phyloP scores from a whole-genome alignment of 1,140 invertebrate species.

The Adelges cooleyi region DNA sequence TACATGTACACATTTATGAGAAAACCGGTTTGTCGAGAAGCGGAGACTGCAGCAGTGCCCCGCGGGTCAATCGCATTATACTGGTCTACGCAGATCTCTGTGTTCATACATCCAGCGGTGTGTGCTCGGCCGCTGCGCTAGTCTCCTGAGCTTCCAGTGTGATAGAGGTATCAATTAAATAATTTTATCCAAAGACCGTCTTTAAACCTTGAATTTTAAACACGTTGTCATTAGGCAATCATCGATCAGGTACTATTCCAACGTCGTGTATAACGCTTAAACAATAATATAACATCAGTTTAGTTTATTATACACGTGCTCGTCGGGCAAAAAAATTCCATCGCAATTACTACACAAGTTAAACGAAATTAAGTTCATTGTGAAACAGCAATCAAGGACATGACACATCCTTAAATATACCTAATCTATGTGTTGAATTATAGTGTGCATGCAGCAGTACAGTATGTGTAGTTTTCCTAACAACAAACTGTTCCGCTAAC shows the following conservation, averaged over 20 bases:
- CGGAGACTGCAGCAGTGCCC: neutral
- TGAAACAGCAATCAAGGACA: no score
- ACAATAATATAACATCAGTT: no score
- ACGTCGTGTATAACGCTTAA: neutral
- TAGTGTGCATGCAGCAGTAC: no score
- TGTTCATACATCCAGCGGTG: no score
- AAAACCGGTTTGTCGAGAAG: slow-evolving; percentile 3
- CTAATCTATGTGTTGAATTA: no score
- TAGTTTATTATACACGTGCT: neutral
- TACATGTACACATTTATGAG: no score
- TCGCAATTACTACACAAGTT: neutral
- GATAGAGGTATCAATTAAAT: slow-evolving; percentile 5
- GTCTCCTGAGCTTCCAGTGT: no score
- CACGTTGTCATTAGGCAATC: slow-evolving; percentile 14
- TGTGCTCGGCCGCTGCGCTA: no score
- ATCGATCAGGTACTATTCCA: neutral
- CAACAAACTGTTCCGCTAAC: no score
- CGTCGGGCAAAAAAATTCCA: neutral
- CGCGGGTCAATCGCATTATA: slow-evolving; percentile 12
- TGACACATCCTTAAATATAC: no score
- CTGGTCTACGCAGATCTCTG: slow-evolving; percentile 9
- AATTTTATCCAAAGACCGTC: neutral
- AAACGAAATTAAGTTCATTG: no score
- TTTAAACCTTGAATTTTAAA: slow-evolving; percentile 8
- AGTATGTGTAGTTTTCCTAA: no score